Percentiles rank a stretch among this genome's conserved stretches.
Evolutionary conservation across 2,113 vertebrate species (phyloP).

Genomic region (Varanus komodoensis): DNA sequence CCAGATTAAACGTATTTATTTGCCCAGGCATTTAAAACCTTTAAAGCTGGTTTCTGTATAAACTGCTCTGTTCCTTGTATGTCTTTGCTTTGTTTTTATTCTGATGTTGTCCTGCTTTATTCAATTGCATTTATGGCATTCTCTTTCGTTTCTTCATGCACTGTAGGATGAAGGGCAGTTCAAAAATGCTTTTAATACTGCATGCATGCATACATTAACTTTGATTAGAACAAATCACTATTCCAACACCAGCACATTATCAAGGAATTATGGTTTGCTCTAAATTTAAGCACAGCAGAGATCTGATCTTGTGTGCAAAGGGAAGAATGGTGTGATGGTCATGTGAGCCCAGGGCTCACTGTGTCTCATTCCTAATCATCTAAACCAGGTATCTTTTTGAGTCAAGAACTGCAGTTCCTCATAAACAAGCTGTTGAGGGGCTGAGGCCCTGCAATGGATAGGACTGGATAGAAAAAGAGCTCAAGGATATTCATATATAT

Average conservation of each 20-base stretch:
- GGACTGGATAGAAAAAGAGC: neutral
- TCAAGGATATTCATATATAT: neutral
- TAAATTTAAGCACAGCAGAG: neutral
- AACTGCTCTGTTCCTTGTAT: neutral
- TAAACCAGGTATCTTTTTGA: neutral
- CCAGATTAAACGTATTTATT: neutral
- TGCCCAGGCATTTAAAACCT: neutral
- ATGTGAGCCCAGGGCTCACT: neutral
- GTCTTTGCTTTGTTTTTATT: neutral
- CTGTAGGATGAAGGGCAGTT: neutral
- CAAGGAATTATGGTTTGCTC: neutral
- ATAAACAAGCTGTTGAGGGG: neutral
- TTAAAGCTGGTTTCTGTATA: neutral
- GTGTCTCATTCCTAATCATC: neutral
- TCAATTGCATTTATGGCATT: neutral
- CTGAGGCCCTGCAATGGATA: neutral
- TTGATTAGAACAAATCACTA: neutral
- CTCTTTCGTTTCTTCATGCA: too few relatives aligned
- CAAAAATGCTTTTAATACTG: neutral
- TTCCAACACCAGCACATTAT: neutral
- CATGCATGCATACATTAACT: neutral
- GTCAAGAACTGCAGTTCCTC: too few relatives aligned
- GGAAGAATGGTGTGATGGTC: neutral
- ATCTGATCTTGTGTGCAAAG: neutral
- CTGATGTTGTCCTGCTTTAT: too few relatives aligned